Percentiles rank a stretch among this genome's conserved stretches.
Conservation (phyloP, 2,888 invertebrate species). For the Apantesis nais region DNA sequence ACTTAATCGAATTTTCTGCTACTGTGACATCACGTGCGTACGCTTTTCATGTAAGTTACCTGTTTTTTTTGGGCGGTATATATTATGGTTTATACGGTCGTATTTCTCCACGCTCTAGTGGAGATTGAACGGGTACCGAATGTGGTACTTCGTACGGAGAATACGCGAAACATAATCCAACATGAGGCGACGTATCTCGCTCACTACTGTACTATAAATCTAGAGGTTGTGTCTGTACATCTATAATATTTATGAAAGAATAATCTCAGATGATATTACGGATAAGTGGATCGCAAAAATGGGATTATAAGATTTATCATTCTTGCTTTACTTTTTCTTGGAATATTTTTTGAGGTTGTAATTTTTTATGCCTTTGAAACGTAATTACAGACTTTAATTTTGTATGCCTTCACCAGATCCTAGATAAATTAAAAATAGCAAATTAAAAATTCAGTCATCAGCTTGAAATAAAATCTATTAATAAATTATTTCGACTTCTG, state of each 20-base stretch:
- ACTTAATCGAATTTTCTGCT: conserved; percentile 78
- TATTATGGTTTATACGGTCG: conserved; percentile 69
- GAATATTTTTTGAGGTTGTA: background rate
- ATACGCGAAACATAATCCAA: conserved; percentile 49
- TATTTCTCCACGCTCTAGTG: conserved; percentile 72
- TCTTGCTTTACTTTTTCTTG: background rate
- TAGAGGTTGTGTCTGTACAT: conserved; percentile 31
- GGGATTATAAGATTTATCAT: conserved; percentile 15
- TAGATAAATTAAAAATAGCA: background rate
- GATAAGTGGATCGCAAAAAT: conserved; percentile 21
- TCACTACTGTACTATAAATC: conserved; percentile 48
- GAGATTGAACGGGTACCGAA: conserved; percentile 71
- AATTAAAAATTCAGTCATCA: background rate
- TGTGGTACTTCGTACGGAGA: conserved; percentile 59
- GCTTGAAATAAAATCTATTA: background rate
- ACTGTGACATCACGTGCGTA: conserved; percentile 70
- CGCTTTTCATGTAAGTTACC: conserved; percentile 68
- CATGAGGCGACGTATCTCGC: conserved; percentile 47
- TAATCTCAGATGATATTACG: conserved; percentile 18
- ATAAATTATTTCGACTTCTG: background rate
- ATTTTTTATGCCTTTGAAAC: background rate
- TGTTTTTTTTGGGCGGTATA: conserved; percentile 69
- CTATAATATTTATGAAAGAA: conserved; percentile 48
- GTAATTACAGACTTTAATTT: background rate
- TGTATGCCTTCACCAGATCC: background rate